These are phyloP conservation scores for Coecobrya sp. DNA, from an alignment of 2,888 invertebrate genomes.

Conservation along the genomic window DNA sequence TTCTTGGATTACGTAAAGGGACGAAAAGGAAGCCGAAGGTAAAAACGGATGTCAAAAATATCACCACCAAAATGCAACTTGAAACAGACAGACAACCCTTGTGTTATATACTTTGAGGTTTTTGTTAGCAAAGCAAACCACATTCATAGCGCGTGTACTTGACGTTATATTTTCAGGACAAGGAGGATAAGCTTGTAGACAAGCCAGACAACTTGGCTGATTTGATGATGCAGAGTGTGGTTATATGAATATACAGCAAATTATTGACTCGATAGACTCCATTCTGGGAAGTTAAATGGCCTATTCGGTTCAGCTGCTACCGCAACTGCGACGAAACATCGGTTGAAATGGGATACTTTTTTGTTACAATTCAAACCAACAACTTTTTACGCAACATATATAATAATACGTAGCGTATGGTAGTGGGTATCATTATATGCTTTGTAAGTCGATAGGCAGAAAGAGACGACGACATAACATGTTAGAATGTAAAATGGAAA, in stretches of 20 bases:
- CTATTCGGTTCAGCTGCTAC: slow-evolving; percentile 31
- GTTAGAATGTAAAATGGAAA: neutral
- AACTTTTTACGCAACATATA: slow-evolving; percentile 20
- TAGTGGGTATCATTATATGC: neutral
- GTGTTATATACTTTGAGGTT: neutral
- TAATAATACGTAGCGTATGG: neutral
- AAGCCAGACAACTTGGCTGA: neutral
- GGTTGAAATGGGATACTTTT: slow-evolving; percentile 13
- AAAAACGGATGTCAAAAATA: too few species aligned
- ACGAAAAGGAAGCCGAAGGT: too few species aligned
- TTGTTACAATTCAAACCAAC: neutral
- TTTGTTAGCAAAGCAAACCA: neutral
- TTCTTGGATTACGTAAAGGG: too few species aligned
- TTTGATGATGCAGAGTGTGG: neutral
- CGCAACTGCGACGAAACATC: slow-evolving; percentile 8
- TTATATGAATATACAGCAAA: neutral
- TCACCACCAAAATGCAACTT: neutral
- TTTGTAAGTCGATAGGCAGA: neutral
- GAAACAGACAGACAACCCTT: neutral
- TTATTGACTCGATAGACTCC: neutral
- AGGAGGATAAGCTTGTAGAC: neutral
- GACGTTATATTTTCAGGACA: neutral
- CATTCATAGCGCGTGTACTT: neutral
- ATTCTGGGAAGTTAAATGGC: neutral
- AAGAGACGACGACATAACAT: neutral